Percentiles rank a stretch among this genome's conserved stretches.
Conservation (phyloP, 2,888 invertebrate species). For the Cataglyphis rosenhaueri region DNA sequence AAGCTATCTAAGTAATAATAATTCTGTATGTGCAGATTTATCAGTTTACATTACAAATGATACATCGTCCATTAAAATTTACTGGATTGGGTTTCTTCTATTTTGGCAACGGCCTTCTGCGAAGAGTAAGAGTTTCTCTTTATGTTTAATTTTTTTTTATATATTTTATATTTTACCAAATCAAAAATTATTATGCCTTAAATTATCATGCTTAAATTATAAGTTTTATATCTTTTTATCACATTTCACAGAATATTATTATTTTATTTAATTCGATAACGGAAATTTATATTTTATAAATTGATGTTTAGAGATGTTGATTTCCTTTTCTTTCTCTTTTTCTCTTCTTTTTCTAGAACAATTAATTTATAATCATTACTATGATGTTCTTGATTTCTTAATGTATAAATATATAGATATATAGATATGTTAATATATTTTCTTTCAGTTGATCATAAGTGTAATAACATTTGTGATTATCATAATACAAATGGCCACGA, state of each 20-base stretch:
- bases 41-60: slow-evolving; percentile 42
- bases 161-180: background rate
- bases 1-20: background rate
- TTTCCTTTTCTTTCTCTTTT: background rate
- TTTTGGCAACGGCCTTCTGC: slow-evolving; percentile 27
- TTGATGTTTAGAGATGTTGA: background rate
- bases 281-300: background rate
- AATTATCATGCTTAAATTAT: background rate
- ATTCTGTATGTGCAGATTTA: slow-evolving; percentile 7
- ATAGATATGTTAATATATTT: background rate
- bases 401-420: too few species aligned
- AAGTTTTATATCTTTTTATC: background rate
- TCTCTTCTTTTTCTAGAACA: background rate
- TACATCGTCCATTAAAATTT: slow-evolving; percentile 20
- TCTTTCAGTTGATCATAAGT: slow-evolving; percentile 1
- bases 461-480: background rate
- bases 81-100: slow-evolving; percentile 15
- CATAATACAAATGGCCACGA: background rate
- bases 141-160: background rate
- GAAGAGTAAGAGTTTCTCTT: slow-evolving; percentile 13
- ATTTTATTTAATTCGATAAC: background rate
- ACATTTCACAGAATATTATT: background rate
- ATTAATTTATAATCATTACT: background rate
- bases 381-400: background rate
- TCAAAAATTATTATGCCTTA: background rate